Evolutionary conservation across 2,888 invertebrate species (phyloP), one percentile per base, ranked within the genome.

Genomic region (Tricholauxania praeusta): DNA sequence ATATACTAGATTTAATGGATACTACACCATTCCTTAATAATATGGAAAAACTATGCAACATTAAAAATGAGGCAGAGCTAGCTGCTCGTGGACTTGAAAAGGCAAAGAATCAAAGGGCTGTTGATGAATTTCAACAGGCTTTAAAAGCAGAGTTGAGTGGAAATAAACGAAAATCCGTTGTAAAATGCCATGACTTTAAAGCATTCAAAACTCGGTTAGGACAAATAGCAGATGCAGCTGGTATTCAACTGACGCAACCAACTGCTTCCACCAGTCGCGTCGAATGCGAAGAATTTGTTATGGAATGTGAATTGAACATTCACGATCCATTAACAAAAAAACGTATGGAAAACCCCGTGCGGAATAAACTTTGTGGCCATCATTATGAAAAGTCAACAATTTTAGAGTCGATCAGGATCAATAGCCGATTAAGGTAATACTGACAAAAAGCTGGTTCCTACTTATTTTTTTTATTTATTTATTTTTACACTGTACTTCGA

Each of bases 261-360:
- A 49, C 15, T n/a, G 59, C 49, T 12, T 63, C 53, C 1, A 71
- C 71, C 1, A 74, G 72, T 28, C 76, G 77, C 8, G 65, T 79
- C 3, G 79, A 78, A 53, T 72, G 75, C 17, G 83, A 80, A 22
- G 81, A 80, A 64, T 77, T 80, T 39, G 76, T 76, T 52, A 82
- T 83, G 80, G 80, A 81, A 28, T 78, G 78, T 19, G 79, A 79
- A 66, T 74, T 83, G 3, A 80, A 81, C 12, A 78, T 89, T 87
- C 84, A 88, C 79, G 90, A 90, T 82, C 90, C 90, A 3, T 85
- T 90, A 66, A 89, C 89, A 3, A 90, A 89, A 79, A 86, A 82
- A 47, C 86, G 85, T 0, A 88, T 90, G 77, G 80, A 82, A n/a
- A 87, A 89, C 77, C 90, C 90, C 5, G 88, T 90, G 2, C 88